Conservation (phyloP, 2,888 invertebrate genomes). For the Strigamia maritima region DNA sequence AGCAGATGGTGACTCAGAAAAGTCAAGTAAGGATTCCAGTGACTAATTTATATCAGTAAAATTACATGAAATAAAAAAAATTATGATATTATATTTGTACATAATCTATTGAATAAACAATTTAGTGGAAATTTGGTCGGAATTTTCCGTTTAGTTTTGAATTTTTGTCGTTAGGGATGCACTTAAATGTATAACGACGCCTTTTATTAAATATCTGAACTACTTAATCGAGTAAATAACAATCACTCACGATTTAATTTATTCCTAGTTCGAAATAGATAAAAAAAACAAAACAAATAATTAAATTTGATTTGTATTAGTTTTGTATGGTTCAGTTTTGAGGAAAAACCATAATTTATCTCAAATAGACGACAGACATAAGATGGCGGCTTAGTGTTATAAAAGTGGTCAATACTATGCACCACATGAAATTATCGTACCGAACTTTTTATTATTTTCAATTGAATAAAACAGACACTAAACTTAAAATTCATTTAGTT, state of each 20-base stretch:
- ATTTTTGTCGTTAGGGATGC: background rate
- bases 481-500: background rate
- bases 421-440: no score
- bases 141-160: background rate
- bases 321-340: no score
- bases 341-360: no score
- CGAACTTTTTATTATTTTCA: no score
- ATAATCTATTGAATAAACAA: slow-evolving; percentile 3
- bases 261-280: no score
- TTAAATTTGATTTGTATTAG: no score
- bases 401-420: no score
- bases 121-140: background rate
- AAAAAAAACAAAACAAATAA: no score
- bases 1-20: background rate
- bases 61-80: background rate
- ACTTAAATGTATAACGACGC: background rate
- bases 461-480: background rate
- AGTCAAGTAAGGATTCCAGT: background rate
- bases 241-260: no score
- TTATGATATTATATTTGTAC: background rate
- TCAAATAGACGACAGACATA: no score
- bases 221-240: no score
- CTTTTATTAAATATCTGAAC: background rate
- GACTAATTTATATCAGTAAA: background rate
- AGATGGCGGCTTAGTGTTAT: no score